Percentiles rank a stretch among this genome's conserved stretches.
These are phyloP conservation scores for Dolichotis patagonum DNA, from an alignment of 2,113 vertebrate species.

Conservation along the genomic window DNA sequence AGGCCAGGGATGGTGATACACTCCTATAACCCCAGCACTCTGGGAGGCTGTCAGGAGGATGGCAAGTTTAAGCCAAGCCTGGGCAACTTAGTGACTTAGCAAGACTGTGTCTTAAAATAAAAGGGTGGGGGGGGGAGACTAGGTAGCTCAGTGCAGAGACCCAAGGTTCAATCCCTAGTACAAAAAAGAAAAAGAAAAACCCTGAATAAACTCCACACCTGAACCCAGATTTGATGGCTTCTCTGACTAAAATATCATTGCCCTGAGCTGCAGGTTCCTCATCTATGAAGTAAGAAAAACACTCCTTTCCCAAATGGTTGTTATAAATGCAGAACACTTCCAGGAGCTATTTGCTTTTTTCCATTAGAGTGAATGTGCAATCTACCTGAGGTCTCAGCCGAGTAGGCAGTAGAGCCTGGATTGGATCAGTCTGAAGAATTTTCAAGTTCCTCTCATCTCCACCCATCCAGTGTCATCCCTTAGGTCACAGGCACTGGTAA, in stretches of 20 bases:
- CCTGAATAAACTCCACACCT: background rate
- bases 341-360: background rate
- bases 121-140: too few relatives aligned
- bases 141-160: background rate
- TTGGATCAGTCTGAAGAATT: background rate
- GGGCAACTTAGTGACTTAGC: background rate
- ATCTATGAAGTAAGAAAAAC: background rate
- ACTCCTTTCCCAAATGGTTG: too few relatives aligned
- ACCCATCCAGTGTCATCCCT: background rate
- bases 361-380: too few relatives aligned
- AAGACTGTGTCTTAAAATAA: background rate
- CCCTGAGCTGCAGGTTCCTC: background rate
- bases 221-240: fast-evolving
- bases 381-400: background rate
- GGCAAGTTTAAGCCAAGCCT: background rate
- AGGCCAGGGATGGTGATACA: background rate
- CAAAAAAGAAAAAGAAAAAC: background rate
- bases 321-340: too few relatives aligned
- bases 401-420: background rate
- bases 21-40: background rate
- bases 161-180: background rate
- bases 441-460: background rate
- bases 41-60: background rate
- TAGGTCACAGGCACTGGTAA: background rate
- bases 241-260: background rate